These are phyloP conservation scores for Vandiemenella viatica DNA, from an alignment of 2,888 invertebrate genomes.

Conservation along the genomic window DNA sequence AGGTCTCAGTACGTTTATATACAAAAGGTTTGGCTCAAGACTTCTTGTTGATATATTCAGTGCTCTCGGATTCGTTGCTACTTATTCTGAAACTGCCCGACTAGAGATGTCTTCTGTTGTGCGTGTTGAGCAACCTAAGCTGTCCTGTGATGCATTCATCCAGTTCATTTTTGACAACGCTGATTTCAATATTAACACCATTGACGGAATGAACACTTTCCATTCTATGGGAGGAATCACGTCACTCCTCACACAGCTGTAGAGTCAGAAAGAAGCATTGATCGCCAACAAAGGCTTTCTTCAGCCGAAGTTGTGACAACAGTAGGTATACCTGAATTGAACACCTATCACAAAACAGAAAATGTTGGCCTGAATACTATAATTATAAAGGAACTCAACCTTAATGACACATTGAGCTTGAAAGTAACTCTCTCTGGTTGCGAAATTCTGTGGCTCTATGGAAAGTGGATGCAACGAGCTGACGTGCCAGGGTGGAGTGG, in stretches of 20 bases:
- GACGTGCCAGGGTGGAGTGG: conserved; percentile 17
- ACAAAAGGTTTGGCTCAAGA: conserved; percentile 16
- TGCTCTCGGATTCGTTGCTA: conserved; percentile 13
- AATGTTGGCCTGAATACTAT: not conserved
- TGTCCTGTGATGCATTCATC: not conserved
- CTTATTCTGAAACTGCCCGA: conserved; percentile 13
- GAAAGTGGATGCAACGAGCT: conserved; percentile 8
- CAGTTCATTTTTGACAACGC: not conserved
- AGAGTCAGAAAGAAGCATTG: not conserved
- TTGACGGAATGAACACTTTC: conserved; percentile 9
- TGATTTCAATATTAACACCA: conserved; percentile 16
- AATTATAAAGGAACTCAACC: too few species aligned
- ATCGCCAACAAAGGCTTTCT: not conserved
- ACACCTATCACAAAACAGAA: not conserved
- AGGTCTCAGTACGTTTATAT: conserved; percentile 10
- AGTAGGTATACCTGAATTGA: not conserved
- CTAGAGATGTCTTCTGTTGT: conserved; percentile 14
- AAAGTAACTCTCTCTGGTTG: not conserved
- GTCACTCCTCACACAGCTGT: not conserved
- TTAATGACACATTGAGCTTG: too few species aligned
- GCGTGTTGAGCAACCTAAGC: conserved; percentile 1
- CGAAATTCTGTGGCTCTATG: conserved; percentile 17
- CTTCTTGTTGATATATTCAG: conserved; percentile 15
- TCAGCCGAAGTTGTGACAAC: not conserved
- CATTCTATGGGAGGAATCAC: not conserved